Evolutionary conservation across 1,140 invertebrate genomes (phyloP).

Genomic region (Pseudomyrmex flavicornis): DNA sequence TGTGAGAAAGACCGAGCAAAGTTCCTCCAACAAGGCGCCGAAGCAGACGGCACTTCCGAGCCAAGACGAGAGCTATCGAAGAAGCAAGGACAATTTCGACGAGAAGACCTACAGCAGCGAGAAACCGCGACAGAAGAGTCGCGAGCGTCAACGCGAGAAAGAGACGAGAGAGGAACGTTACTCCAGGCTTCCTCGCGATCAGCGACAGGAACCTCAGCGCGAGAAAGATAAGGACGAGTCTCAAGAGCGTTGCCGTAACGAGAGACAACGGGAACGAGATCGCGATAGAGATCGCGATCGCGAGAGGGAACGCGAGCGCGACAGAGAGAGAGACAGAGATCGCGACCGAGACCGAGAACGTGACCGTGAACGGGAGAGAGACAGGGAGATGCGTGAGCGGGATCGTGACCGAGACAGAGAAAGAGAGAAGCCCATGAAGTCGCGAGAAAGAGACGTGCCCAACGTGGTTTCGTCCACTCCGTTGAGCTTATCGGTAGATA

Average conservation of each 20-base stretch:
- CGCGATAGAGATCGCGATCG: conserved; percentile 69
- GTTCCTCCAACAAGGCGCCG: conserved; percentile 5
- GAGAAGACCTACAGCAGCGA: conserved; percentile 74
- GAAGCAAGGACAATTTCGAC: conserved; percentile 74
- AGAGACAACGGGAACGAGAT: conserved; percentile 73
- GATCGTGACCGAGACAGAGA: conserved; percentile 74
- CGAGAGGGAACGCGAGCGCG: conserved; percentile 66
- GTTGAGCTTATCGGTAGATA: conserved; percentile 64
- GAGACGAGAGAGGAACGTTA: conserved; percentile 77
- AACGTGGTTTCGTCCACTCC: conserved; percentile 55
- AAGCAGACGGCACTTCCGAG: conserved; percentile 71
- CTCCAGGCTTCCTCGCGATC: conserved; percentile 78
- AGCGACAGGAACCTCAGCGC: conserved; percentile 71
- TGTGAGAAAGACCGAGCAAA: conserved; percentile 71
- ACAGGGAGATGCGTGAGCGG: conserved; percentile 61
- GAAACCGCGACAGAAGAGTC: conserved; percentile 77
- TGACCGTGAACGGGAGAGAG: conserved; percentile 63
- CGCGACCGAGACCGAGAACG: conserved; percentile 67
- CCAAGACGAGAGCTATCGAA: conserved; percentile 78
- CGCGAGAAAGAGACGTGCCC: conserved; percentile 65
- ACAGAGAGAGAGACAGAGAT: conserved; percentile 63
- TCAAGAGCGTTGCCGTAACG: conserved; percentile 76
- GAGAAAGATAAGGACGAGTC: conserved; percentile 83
- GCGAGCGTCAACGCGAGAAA: conserved; percentile 81
- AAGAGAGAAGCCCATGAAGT: conserved; percentile 64